phyloP scores from a whole-genome alignment of 2,888 invertebrate species.

The Ornithoptera alexandrae region DNA sequence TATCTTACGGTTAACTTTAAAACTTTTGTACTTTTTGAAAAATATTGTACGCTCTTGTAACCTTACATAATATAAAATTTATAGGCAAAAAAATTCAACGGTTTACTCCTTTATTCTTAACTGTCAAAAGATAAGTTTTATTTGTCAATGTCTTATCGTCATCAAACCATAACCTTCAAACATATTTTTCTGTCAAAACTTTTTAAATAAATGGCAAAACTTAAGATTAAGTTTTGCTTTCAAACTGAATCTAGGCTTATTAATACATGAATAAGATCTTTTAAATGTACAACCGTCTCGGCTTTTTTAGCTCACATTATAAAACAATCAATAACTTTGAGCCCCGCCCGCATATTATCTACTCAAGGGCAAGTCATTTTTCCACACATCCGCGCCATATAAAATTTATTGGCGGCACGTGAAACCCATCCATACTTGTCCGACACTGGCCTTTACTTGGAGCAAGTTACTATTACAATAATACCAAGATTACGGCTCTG shows the following conservation, averaged over 20 bases:
- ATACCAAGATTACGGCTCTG: constrained; percentile 60
- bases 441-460: constrained; percentile 42
- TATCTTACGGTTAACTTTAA: not conserved
- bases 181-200: not conserved
- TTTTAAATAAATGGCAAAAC: no score
- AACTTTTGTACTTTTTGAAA: not conserved
- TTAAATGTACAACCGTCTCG: not conserved
- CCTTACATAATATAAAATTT: no score
- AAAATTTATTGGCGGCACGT: constrained; percentile 27
- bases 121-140: not conserved
- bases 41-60: not conserved
- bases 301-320: constrained; percentile 2
- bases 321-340: constrained; percentile 15
- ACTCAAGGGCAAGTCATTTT: constrained; percentile 22
- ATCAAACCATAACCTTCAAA: not conserved
- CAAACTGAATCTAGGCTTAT: not conserved
- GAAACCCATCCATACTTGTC: constrained; percentile 49
- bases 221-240: no score
- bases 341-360: constrained; percentile 8
- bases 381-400: constrained; percentile 26
- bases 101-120: not conserved
- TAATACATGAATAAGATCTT: not conserved
- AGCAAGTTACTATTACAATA: constrained; percentile 67
- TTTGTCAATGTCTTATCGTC: not conserved
- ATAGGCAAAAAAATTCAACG: no score